A percentile compares a stretch with the other conserved stretches of the same genome.
These are phyloP conservation scores for Carpatolechia fugitivella DNA, from an alignment of 2,888 invertebrate genomes.

Conservation along the genomic window DNA sequence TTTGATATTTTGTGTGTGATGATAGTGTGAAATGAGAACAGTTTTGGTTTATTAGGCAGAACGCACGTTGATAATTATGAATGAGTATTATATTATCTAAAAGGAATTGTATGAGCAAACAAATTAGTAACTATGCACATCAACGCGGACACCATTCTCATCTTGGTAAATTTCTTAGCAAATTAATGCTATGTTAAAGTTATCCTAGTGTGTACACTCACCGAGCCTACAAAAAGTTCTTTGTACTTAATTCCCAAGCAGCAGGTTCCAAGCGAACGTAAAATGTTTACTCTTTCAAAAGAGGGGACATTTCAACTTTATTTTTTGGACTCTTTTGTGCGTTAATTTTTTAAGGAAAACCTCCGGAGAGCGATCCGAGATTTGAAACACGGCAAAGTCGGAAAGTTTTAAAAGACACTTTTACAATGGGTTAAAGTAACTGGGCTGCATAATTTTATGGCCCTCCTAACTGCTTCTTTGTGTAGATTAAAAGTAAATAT, in stretches of 20 bases:
- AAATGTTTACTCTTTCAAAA: constrained; percentile 68
- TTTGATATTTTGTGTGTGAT: too few species aligned
- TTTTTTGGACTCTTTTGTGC: constrained; percentile 64
- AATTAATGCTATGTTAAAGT: background rate
- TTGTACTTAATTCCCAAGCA: constrained; percentile 48
- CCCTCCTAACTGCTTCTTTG: constrained; percentile 7
- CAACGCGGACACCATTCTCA: too few species aligned
- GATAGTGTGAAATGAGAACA: too few species aligned
- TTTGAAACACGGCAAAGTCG: constrained; percentile 65
- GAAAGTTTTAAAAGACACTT: constrained; percentile 66
- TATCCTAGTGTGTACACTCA: constrained; percentile 32
- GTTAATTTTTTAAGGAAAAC: constrained; percentile 70
- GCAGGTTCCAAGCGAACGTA: constrained; percentile 60
- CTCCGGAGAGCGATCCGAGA: constrained; percentile 69
- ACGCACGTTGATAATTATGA: too few species aligned
- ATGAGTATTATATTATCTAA: too few species aligned
- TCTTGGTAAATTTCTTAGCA: too few species aligned
- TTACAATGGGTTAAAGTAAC: constrained; percentile 62
- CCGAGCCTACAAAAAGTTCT: constrained; percentile 31
- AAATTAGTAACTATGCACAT: too few species aligned
- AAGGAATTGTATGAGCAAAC: too few species aligned
- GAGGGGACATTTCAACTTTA: constrained; percentile 67
- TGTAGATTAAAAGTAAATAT: background rate
- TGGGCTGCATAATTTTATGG: constrained; percentile 70
- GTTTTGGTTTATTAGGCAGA: too few species aligned